phyloP scores from a whole-genome alignment of 1,140 invertebrate species.

The Amyelois transitella region DNA sequence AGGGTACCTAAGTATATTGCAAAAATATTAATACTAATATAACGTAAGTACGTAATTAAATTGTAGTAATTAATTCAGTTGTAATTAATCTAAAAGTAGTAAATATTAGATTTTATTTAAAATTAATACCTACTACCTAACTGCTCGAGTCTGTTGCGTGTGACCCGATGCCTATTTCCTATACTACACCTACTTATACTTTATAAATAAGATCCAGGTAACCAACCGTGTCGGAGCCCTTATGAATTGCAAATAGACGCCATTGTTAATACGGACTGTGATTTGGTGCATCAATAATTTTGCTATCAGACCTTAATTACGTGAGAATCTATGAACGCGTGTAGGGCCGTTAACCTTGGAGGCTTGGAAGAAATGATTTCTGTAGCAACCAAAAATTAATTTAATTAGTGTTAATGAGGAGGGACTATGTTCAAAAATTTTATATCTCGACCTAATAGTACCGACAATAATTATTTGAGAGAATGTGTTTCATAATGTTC shows the following conservation, averaged over 20 bases:
- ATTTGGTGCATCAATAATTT: conserved; percentile 42
- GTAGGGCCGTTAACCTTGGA: background rate
- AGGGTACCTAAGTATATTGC: no score
- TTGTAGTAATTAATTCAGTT: no score
- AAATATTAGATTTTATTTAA: no score
- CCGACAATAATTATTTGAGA: background rate
- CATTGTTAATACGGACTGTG: conserved; percentile 30
- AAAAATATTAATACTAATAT: no score
- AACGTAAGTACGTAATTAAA: no score
- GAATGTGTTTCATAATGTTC: background rate
- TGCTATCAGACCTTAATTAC: conserved; percentile 8
- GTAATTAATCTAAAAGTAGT: no score
- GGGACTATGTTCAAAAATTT: background rate
- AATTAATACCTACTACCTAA: no score
- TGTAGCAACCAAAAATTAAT: background rate
- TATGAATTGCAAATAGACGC: conserved; percentile 47
- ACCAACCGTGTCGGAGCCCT: conserved; percentile 28
- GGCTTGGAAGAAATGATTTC: background rate
- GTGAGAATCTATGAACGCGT: background rate
- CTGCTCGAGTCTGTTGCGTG: no score
- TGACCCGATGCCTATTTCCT: background rate
- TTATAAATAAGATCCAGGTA: conserved; percentile 17
- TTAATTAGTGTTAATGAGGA: background rate
- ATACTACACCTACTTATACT: background rate
- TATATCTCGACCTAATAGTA: background rate